A percentile compares a stretch with the other conserved stretches of the same genome.
phyloP scores from a whole-genome alignment of 2,113 vertebrate genomes.

The Fulmarus glacialis region DNA sequence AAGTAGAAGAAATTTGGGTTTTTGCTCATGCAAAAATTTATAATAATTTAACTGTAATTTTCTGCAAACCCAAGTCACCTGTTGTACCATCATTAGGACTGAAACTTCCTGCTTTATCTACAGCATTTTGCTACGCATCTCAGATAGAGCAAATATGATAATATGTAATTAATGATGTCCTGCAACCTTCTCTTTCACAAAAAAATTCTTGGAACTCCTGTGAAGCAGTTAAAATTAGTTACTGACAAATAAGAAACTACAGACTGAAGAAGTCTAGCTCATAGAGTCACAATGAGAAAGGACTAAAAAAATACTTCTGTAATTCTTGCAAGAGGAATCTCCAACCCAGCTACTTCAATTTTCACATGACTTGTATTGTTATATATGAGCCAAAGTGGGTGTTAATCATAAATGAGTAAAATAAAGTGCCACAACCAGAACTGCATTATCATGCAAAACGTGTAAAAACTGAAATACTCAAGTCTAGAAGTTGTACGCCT shows the following conservation, averaged over 20 bases:
- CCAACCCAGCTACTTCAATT: background rate
- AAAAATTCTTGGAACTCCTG: background rate
- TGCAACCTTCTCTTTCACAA: background rate
- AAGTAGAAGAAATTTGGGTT: background rate
- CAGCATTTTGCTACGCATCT: background rate
- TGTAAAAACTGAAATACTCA: background rate
- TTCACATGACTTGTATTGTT: background rate
- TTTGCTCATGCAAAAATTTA: background rate
- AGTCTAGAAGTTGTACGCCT: background rate
- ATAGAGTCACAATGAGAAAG: background rate
- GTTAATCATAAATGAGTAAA: constrained; percentile 13
- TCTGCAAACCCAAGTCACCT: background rate
- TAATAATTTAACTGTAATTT: background rate
- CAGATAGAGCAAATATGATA: background rate
- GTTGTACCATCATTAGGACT: background rate
- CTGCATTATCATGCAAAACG: background rate
- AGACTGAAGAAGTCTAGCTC: background rate
- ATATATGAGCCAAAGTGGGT: constrained; percentile 1
- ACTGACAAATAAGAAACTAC: background rate
- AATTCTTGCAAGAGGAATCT: background rate
- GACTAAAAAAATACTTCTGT: background rate
- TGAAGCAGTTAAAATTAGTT: background rate
- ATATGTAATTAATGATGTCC: background rate
- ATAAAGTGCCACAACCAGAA: background rate
- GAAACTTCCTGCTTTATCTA: background rate